Conservation (phyloP, 2,888 invertebrate genomes). For the Altica lythri region DNA sequence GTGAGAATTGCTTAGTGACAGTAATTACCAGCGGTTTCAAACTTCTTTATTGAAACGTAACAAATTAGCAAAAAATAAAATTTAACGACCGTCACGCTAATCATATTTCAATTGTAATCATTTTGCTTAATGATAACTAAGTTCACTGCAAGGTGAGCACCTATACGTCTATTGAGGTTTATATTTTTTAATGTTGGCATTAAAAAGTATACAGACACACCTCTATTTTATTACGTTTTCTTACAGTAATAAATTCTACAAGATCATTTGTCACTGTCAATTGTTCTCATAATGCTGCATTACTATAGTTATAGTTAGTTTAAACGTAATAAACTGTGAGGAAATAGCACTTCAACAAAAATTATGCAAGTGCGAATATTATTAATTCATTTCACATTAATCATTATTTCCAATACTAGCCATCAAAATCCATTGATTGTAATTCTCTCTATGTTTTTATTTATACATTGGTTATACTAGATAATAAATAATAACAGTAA, state of each 20-base stretch:
- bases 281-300: conserved; percentile 11
- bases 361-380: conserved; percentile 20
- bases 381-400: conserved; percentile 26
- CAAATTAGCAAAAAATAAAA: no score
- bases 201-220: conserved; percentile 15
- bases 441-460: no score
- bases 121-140: conserved; percentile 1
- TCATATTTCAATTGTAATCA: conserved; percentile 1
- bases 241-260: conserved; percentile 15
- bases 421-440: no score
- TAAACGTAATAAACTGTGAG: conserved; percentile 1
- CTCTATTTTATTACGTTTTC: conserved; percentile 11
- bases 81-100: background rate
- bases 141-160: background rate
- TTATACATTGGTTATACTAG: no score
- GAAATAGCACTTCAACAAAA: conserved; percentile 15
- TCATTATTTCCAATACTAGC: conserved; percentile 18
- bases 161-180: conserved; percentile 6
- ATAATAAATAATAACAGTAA: no score
- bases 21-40: no score
- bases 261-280: conserved; percentile 19
- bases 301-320: conserved; percentile 1
- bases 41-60: no score
- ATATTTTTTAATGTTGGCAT: conserved; percentile 8
- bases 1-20: no score